Base-by-base conservation (phyloP, 2,888 invertebrate genomes). In the Eumacrocentrus americanus region DNA sequence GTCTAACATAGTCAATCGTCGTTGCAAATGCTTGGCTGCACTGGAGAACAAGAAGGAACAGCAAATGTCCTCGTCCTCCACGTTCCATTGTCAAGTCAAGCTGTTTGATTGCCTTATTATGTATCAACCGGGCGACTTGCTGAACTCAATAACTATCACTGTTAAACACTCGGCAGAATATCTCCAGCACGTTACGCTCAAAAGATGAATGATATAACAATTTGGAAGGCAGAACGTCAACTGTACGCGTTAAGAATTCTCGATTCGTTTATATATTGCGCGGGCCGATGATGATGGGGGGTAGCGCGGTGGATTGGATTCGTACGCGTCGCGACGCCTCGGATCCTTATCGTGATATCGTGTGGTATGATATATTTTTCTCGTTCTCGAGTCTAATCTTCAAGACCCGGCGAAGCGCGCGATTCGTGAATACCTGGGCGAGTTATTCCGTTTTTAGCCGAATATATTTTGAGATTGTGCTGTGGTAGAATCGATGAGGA, bases 261-360 rank as follows among this genome's bases (percentile, higher is more conserved):
- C 65, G 68, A 67, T 67, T 70, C 68, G 71, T 66, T 73, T 74
- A 65, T 70, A 75, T 72, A 74, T 73, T 63, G 66, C 65, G 63
- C 58, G 67, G 65, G 64, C 23, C 56, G 60, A 57, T 48, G 60
- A 55, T 50, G 60, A 50, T 60, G 67, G 55, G 50, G 48, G 48
- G 55, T 46, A 57, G 51, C 44, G 48, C 46, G 35, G 54, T 59
- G 59, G 62, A 58, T 58, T 51, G 58, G 47, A 46, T 50, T 48
- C 25, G 9, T 35, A 22, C 25, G 40, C 37, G 48, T 52, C 48
- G 47, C 60, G 53, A 54, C 48, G 38, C 51, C 52, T 37, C 42
- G 34, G 29, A 48, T 42, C 40, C 60, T 52, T 50, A 54, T 60
- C 56, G 11, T 29, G 38, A 25, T 48, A 48, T 48, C 25, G 6